Evolutionary conservation across 2,797 vertebrate genomes (phyloP).

Genomic region (Australoheros facetus): DNA sequence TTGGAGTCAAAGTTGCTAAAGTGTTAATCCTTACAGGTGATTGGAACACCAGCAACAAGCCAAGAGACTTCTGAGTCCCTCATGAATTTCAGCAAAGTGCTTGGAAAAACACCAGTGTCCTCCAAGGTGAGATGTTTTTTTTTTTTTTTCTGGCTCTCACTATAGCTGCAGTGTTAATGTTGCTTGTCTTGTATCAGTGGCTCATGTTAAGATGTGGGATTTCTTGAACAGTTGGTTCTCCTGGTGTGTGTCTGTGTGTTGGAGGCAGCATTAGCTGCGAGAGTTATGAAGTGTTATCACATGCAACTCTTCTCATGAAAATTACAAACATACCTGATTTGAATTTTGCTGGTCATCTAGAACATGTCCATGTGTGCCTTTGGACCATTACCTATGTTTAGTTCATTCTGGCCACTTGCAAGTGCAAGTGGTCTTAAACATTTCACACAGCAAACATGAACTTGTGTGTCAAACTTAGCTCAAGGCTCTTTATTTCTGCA

Average conservation of each 20-base stretch:
- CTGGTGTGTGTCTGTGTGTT: background rate
- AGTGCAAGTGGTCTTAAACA: background rate
- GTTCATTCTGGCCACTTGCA: background rate
- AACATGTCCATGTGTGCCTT: background rate
- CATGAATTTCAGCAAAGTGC: slow-evolving; percentile 88
- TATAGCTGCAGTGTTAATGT: background rate
- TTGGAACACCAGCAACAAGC: slow-evolving; percentile 90
- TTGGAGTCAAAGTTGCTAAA: background rate
- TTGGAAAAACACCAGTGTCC: slow-evolving; percentile 92
- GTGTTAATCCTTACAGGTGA: slow-evolving; percentile 77
- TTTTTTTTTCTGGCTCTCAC: background rate
- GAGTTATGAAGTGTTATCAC: background rate
- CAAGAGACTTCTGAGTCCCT: slow-evolving; percentile 92
- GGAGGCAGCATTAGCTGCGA: background rate
- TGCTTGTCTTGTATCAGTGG: no score
- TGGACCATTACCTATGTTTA: background rate
- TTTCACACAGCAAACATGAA: background rate
- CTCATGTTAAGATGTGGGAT: background rate
- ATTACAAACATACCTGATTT: no score
- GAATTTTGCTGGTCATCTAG: no score
- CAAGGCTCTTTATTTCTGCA: background rate
- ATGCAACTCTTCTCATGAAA: no score
- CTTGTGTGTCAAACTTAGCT: background rate
- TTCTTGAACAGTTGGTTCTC: no score
- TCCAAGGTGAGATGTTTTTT: slow-evolving; percentile 84